A percentile compares a stretch with the other conserved stretches of the same genome.
phyloP scores from a whole-genome alignment of 2,888 invertebrate species.

The Nymphalis urticae region DNA sequence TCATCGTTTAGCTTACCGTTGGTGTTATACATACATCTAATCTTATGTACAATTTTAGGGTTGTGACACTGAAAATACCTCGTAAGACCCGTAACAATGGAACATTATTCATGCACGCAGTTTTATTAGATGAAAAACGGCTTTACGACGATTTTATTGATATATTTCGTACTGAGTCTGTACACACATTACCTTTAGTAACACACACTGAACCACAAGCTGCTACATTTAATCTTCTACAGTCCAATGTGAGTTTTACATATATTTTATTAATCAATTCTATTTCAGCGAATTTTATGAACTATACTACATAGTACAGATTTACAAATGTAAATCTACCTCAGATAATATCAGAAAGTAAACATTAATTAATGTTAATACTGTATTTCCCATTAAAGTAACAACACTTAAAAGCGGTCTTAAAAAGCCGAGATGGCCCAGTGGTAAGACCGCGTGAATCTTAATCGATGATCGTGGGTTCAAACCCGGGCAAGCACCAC shows the following conservation, averaged over 20 bases:
- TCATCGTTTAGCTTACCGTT: background rate
- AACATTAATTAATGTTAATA: too few relatives aligned
- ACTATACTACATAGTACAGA: too few relatives aligned
- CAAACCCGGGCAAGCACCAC: too few relatives aligned
- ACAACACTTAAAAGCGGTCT: too few relatives aligned
- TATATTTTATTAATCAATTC: background rate
- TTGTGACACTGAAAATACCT: conserved; percentile 86
- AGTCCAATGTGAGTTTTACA: conserved; percentile 51
- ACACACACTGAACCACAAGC: conserved; percentile 88
- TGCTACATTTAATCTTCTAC: conserved; percentile 86
- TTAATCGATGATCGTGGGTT: too few relatives aligned
- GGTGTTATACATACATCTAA: background rate
- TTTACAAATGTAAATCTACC: too few relatives aligned
- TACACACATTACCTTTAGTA: conserved; percentile 86
- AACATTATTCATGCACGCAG: conserved; percentile 89
- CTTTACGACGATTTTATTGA: conserved; percentile 80
- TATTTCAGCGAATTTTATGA: too few relatives aligned
- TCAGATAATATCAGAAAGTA: too few relatives aligned
- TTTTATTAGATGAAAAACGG: conserved; percentile 79
- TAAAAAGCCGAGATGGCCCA: too few relatives aligned
- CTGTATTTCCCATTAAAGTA: too few relatives aligned
- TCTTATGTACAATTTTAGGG: conserved; percentile 68
- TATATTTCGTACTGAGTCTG: conserved; percentile 81
- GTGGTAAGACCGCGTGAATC: too few relatives aligned
- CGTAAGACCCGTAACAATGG: conserved; percentile 90